phyloP scores from a whole-genome alignment of 2,113 vertebrate species.

The Saguinus imperator region DNA sequence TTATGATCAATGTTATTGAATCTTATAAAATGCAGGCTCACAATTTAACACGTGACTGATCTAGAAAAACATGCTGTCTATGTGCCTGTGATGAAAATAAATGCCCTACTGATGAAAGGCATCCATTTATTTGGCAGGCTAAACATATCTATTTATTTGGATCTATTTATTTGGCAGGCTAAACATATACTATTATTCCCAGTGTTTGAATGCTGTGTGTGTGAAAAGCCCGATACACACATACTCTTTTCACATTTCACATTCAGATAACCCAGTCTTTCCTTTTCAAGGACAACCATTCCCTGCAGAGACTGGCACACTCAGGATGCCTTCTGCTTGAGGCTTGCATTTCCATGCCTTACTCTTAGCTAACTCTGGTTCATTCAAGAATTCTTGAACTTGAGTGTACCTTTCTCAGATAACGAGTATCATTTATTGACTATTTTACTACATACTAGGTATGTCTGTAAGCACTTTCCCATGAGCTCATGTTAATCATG shows the following conservation, averaged over 20 bases:
- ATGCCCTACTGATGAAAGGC: constrained; percentile 9
- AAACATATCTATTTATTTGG: not conserved
- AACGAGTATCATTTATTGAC: not conserved
- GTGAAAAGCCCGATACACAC: not conserved
- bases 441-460: not conserved
- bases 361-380: not conserved
- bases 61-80: constrained; percentile 28
- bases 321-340: not conserved
- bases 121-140: constrained; percentile 32
- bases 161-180: constrained; percentile 28
- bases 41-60: not conserved
- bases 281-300: not conserved
- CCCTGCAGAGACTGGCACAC: not conserved
- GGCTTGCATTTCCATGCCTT: not conserved
- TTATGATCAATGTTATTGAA: not conserved
- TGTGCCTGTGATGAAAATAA: constrained; percentile 21
- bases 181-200: constrained; percentile 12
- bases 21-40: constrained; percentile 27
- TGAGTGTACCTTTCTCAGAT: not conserved
- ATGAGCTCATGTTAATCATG: not conserved
- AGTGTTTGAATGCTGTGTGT: not conserved
- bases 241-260: not conserved
- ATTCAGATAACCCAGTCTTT: not conserved
- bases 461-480: not conserved
- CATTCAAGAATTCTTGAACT: constrained; percentile 34